These are phyloP conservation scores for Diuraphis noxia DNA, from an alignment of 1,140 invertebrate genomes.

Conservation along the genomic window DNA sequence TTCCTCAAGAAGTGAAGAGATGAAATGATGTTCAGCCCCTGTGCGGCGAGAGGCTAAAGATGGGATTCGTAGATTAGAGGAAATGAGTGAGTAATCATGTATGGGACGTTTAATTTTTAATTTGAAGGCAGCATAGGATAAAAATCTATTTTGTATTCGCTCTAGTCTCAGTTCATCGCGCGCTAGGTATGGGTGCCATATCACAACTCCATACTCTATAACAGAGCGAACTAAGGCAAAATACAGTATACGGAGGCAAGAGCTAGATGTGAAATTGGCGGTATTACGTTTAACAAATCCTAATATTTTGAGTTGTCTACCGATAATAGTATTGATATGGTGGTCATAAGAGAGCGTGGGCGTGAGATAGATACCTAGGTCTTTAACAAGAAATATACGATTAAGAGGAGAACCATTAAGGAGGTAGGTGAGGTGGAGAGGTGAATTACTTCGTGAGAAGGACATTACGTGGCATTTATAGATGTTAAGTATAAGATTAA, in stretches of 20 bases:
- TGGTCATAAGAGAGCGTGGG: no score
- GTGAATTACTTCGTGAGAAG: no score
- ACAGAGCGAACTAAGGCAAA: neutral
- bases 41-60: neutral
- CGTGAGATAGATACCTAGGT: no score
- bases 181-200: neutral
- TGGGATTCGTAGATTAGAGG: no score
- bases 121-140: neutral
- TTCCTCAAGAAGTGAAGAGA: neutral
- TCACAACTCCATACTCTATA: neutral
- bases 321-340: no score
- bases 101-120: neutral
- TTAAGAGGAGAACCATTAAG: no score
- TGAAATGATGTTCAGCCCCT: neutral
- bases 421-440: no score
- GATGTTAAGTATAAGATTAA: no score
- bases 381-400: no score
- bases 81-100: neutral
- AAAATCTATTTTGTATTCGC: neutral
- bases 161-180: neutral
- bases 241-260: neutral
- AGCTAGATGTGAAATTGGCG: neutral
- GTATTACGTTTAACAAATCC: constrained; percentile 9
- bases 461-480: no score
- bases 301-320: neutral